These are phyloP conservation scores for Calliscelio sp. DNA, from an alignment of 2,888 invertebrate species.

Conservation along the genomic window DNA sequence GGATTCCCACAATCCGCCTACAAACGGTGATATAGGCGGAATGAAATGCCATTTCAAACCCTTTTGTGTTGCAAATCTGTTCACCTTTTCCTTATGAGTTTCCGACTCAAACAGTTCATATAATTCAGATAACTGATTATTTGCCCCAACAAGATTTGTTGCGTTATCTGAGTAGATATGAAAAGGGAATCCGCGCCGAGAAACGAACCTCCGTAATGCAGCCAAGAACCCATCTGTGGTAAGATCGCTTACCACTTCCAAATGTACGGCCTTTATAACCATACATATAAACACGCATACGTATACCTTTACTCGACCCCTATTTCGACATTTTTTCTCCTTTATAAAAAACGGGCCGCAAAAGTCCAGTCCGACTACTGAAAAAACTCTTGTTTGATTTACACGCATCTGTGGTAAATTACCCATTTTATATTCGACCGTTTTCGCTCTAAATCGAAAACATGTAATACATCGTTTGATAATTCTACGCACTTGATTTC, in stretches of 20 bases:
- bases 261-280: conserved; percentile 79
- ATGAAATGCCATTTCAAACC: conserved; percentile 61
- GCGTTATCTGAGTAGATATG: conserved; percentile 79
- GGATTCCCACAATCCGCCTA: conserved; percentile 25
- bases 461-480: background rate
- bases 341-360: conserved; percentile 77
- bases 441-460: background rate
- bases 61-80: conserved; percentile 44
- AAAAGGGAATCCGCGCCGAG: conserved; percentile 76
- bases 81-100: conserved; percentile 23
- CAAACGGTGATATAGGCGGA: conserved; percentile 55
- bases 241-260: conserved; percentile 79
- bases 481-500: background rate
- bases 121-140: conserved; percentile 74
- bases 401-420: background rate
- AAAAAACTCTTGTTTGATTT: background rate
- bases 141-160: conserved; percentile 79
- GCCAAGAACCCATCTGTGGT: conserved; percentile 79
- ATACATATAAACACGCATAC: conserved; percentile 79
- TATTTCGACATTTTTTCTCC: conserved; percentile 69
- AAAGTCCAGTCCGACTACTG: conserved; percentile 18
- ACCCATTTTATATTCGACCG: background rate
- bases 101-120: conserved; percentile 6
- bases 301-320: conserved; percentile 62
- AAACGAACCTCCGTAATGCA: conserved; percentile 79